Conservation (phyloP, 1,140 invertebrate genomes). For the Neodiprion fabricii region DNA sequence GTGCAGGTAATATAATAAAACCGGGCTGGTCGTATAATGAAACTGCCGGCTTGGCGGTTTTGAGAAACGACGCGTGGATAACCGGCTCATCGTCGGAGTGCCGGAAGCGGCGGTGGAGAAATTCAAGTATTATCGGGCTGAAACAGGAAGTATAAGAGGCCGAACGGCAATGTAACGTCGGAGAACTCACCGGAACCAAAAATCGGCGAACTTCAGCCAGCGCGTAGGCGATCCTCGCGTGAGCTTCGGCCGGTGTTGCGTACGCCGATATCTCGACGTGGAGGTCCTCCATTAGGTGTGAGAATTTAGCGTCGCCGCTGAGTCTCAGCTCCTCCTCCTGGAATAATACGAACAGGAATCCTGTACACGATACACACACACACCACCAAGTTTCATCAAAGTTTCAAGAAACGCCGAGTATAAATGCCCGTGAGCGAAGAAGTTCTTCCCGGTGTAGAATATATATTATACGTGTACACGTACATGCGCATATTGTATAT, state of each 20-base stretch:
- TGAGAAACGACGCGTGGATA: too few relatives aligned
- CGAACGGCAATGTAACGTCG: too few relatives aligned
- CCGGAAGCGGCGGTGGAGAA: too few relatives aligned
- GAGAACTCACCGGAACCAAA: constrained; percentile 70
- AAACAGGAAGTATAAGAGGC: too few relatives aligned
- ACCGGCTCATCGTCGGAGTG: too few relatives aligned
- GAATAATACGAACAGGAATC: constrained; percentile 17
- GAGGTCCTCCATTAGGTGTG: constrained; percentile 87
- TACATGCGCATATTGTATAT: too few relatives aligned
- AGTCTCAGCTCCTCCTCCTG: constrained; percentile 86
- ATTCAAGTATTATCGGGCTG: too few relatives aligned
- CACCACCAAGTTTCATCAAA: constrained; percentile 11
- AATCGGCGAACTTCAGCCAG: constrained; percentile 80
- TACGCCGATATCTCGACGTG: constrained; percentile 89
- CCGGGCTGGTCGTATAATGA: too few relatives aligned
- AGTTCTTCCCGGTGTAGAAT: not conserved
- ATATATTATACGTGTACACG: not conserved
- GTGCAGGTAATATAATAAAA: too few relatives aligned
- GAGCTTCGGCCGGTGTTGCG: constrained; percentile 86
- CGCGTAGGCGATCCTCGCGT: constrained; percentile 86
- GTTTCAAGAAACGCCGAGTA: constrained; percentile 12
- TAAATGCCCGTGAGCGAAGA: not conserved
- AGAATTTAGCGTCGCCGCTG: constrained; percentile 86
- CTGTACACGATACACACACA: constrained; percentile 20
- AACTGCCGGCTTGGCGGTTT: too few relatives aligned